These are phyloP conservation scores for Oasisia sp. DNA, from an alignment of 2,888 invertebrate genomes.

Conservation along the genomic window DNA sequence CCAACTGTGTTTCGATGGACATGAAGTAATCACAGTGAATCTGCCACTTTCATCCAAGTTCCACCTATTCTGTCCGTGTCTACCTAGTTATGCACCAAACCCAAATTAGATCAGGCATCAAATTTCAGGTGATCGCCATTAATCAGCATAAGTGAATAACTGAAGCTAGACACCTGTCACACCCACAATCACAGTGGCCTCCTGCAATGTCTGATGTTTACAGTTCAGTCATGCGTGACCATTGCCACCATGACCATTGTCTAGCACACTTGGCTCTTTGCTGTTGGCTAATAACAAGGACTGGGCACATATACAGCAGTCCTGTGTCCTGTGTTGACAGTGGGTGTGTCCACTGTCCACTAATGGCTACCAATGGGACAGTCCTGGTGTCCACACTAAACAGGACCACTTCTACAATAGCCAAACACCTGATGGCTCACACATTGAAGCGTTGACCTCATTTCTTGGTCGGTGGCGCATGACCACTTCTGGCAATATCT, in stretches of 20 bases:
- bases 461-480: neutral
- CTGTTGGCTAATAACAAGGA: neutral
- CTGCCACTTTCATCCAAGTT: neutral
- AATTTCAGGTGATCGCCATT: neutral
- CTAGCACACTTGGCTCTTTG: neutral
- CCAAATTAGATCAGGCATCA: neutral
- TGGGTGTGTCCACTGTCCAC: neutral
- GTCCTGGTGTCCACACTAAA: neutral
- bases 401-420: neutral
- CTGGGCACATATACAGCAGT: neutral
- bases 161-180: neutral
- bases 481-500: neutral
- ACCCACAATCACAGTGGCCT: neutral
- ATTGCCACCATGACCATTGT: neutral
- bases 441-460: neutral
- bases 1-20: neutral
- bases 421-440: neutral
- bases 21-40: neutral
- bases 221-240: neutral
- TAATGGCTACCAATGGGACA: neutral
- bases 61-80: neutral
- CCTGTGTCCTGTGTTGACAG: slow-evolving; percentile 4
- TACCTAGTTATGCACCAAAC: neutral
- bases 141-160: neutral
- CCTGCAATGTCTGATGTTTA: neutral